phyloP scores from a whole-genome alignment of 2,797 vertebrate species.

The Protosalanx chinensis region DNA sequence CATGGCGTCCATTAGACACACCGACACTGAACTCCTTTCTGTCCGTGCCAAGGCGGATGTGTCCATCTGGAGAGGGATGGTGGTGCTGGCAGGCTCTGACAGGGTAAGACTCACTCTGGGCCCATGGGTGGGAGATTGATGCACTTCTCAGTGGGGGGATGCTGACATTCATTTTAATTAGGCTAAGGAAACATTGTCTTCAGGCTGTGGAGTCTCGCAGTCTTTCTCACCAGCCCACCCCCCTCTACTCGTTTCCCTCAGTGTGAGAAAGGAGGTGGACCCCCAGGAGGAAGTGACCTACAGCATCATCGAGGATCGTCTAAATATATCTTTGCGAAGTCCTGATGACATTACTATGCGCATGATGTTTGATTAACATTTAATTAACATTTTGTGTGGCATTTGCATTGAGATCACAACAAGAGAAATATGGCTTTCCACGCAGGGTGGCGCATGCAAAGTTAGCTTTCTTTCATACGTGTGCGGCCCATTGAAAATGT shows the following conservation, averaged over 20 bases:
- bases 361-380: slow-evolving; percentile 75
- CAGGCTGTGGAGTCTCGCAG: slow-evolving; percentile 36
- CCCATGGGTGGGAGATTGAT: slow-evolving; percentile 67
- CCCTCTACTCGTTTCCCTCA: slow-evolving; percentile 38
- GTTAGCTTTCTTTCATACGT: background rate
- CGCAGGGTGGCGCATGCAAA: background rate
- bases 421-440: slow-evolving; percentile 20
- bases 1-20: slow-evolving; percentile 53
- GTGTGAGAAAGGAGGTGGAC: slow-evolving; percentile 35
- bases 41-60: slow-evolving; percentile 38
- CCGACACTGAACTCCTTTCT: slow-evolving; percentile 30
- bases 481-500: background rate
- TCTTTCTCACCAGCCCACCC: slow-evolving; percentile 50
- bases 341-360: slow-evolving; percentile 56
- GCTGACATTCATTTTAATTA: slow-evolving; percentile 83
- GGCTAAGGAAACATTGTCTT: slow-evolving; percentile 58
- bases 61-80: slow-evolving; percentile 61
- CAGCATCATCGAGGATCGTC: slow-evolving; percentile 41
- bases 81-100: slow-evolving; percentile 59
- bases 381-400: slow-evolving; percentile 77
- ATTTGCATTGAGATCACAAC: slow-evolving; percentile 63
- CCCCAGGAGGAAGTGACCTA: slow-evolving; percentile 59
- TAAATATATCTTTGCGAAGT: slow-evolving; percentile 55
- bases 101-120: slow-evolving; percentile 68
- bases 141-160: slow-evolving; percentile 68